Evolutionary conservation across 2,113 vertebrate species (phyloP), one percentile per base, ranked within the genome.

Genomic region (Gymnocephalus cernua): DNA sequence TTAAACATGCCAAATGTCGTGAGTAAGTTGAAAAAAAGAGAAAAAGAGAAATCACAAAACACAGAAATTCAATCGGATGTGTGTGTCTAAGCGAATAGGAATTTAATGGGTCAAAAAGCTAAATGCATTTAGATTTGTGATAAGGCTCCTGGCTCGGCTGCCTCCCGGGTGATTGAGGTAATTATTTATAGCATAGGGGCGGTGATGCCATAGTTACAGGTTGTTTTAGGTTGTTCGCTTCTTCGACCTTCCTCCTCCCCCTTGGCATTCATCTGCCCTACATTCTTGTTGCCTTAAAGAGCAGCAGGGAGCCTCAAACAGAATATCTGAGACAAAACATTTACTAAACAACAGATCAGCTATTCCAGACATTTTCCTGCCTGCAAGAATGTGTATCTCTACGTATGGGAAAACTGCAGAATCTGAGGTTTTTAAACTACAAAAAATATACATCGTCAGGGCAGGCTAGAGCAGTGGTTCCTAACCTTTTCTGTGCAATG

Each of bases 81-180:
- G 64, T 32, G 54, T 13, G n/a, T 68, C 15, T 16, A 4, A 83
- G 66, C 2, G 51, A 82, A 80, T 15, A 54, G 56, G 63, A 86
- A 76, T 86, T 63, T 62, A 83, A 86, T 15, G 41, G 64, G 53
- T 85, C 58, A 85, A 66, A 75, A 74, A 67, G 76, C 35, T 61
- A 77, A 87, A 78, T 50, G 83, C 81, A 90, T 81, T 81, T 61
- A 87, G 79, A 83, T 86, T 58, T 45, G 73, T 69, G 84, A 90
- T 87, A 70, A 82, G 58, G 69, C 78, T 71, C 41, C 21, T 59
- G 80, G 76, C 71, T 82, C 61, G 59, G 82, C 65, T 48, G 69
- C 57, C 79, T 86, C 83, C 67, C 62, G 67, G 41, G 85, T 82
- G 74, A 80, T 12, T 56, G 77, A 27, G 57, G 57, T 85, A 83